Evolutionary conservation across 53 echinoderm and acorn worm genomes (phyloP), one percentile per base, ranked within the genome.

Genomic region (Hippasteria phrygiana): DNA sequence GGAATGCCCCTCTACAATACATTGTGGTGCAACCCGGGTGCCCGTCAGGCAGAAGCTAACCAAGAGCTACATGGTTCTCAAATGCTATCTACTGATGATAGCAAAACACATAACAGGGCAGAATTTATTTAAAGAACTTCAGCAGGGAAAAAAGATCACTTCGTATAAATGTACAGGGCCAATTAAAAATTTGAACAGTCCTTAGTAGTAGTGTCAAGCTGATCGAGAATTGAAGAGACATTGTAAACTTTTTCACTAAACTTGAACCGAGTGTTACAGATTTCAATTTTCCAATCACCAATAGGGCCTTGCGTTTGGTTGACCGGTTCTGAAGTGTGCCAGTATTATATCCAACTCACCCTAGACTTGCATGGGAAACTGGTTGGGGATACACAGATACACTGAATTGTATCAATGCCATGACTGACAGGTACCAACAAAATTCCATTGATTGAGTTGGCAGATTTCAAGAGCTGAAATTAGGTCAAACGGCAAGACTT

Each of bases 61-160:
- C n/a, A n/a, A n/a, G n/a, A n/a, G n/a, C n/a, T n/a, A n/a, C n/a
- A 59, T 22, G 1, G 59, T 24, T 8, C 20, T 59, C 59, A 18
- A n/a, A 18, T 59, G 59, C 59, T 59, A 59, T 59, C 59, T 59
- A 59, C 59, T 59, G 59, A 59, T 24, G 59, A 59, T 59, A 59
- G 59, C 59, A 59, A 26, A n/a, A 59, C 59, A 5, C 20, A 18
- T n/a, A 59, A 24, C n/a, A 9, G 59, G 22, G 2, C 3, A 26
- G 26, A n/a, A n/a, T n/a, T 59, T 18, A 17, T 59, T 8, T 59
- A 10, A 51, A 51, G 9, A 6, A 51, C 5, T 17, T 51, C 0
- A n/a, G n/a, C n/a, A n/a, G n/a, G n/a, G n/a, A n/a, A n/a, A n/a
- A n/a, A n/a, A n/a, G n/a, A n/a, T n/a, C n/a, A n/a, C n/a, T n/a